Conservation (phyloP, 2,113 vertebrate species). For the Harpagus bidentatus region DNA sequence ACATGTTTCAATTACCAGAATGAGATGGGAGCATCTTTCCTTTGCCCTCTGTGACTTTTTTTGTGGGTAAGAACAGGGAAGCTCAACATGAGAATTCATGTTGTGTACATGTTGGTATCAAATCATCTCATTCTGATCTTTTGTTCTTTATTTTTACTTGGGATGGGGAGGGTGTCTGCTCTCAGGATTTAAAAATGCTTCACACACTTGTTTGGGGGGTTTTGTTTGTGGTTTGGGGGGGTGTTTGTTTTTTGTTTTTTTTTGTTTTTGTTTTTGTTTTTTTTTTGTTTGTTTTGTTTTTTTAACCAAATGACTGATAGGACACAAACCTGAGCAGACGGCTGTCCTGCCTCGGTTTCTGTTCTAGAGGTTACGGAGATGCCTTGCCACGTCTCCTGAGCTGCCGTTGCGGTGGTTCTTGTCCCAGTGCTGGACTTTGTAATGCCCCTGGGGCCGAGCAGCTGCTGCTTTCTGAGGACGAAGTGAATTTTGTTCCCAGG, state of each 20-base stretch:
- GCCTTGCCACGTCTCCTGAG: neutral
- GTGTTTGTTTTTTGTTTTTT: neutral
- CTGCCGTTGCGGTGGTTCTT: neutral
- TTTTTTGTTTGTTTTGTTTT: too few relatives aligned
- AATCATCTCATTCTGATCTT: conserved; percentile 83
- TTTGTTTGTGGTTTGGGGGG: neutral
- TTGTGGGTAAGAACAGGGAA: conserved; percentile 56
- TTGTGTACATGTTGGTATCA: conserved; percentile 50
- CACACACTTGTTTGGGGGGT: neutral
- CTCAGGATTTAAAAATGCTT: conserved; percentile 76
- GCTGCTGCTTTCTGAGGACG: neutral
- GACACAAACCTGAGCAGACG: conserved; percentile 17
- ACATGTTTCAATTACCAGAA: conserved; percentile 59
- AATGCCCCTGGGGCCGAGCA: neutral
- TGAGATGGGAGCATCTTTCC: conserved; percentile 88
- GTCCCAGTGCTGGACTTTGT: neutral
- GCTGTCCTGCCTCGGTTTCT: neutral
- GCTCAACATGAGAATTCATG: conserved; percentile 58
- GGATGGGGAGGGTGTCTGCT: conserved; percentile 68
- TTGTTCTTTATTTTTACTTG: conserved; percentile 57
- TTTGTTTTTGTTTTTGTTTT: neutral
- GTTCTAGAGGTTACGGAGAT: neutral
- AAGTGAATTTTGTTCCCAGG: neutral
- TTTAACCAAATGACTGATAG: neutral
- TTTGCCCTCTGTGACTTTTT: conserved; percentile 50